Evolutionary conservation across 1,140 invertebrate species (phyloP), one percentile per base, ranked within the genome.

Genomic region (Dendroctonus ponderosae): DNA sequence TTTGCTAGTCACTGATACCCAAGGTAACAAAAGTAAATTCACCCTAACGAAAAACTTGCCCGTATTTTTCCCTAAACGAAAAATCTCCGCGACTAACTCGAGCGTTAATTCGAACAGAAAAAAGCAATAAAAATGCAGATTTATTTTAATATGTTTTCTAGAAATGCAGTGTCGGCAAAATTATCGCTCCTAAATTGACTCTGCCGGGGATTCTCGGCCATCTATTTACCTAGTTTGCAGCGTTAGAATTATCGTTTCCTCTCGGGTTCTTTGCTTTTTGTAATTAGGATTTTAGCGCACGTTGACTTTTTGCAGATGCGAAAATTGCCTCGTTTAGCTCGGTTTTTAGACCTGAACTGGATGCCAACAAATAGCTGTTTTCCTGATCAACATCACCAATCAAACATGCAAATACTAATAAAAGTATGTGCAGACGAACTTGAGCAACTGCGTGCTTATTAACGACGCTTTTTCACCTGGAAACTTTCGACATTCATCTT

Each of bases 61-160:
- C 57, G 37, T 60, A 60, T 62, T 41, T 62, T 37, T 42, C 15
- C 48, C 39, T 48, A 56, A 65, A 57, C 52, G 57, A 57, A 65
- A 65, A 65, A 57, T 52, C 52, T 9, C 52, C 12, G 12, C 12
- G 44, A 48, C 54, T 65, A 64, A 56, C 62, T 65, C 53, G 54
- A 65, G 62, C 62, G 62, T 65, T 65, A 65, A 65, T 65, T 65
- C 54, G 38, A 42, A 39, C 43, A 65, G 62, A 62, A 65, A 65
- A 65, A 62, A 39, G 62, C 62, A 65, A 65, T 65, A 65, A 65
- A 65, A 65, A 65, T 65, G 62, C 62, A 65, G 62, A 65, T 65
- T 65, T 65, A 65, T 65, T 65, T 65, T 65, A 65, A 65, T 65
- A 65, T 65, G 54, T 65, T 65, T 65, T 57, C 62, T 65, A 50